Evolutionary conservation across 2,797 vertebrate species (phyloP), one percentile per base, ranked within the genome.

Genomic region (Crocodylus rhombifer): DNA sequence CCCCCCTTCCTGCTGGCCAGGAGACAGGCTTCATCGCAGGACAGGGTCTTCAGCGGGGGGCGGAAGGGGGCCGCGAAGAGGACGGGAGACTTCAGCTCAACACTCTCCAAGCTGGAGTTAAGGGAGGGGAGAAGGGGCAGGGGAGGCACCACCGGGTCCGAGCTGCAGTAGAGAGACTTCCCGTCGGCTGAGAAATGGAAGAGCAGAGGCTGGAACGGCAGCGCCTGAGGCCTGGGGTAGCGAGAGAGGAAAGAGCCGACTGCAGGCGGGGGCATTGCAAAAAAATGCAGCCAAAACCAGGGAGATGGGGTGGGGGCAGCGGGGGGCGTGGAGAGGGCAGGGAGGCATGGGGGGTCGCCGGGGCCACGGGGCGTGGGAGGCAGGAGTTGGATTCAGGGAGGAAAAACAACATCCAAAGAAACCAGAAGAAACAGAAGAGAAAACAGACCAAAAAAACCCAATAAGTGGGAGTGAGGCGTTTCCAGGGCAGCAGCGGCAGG

Each of bases 121-220:
- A 42, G 25, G 18, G 57, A 61, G 12, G 80, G 55, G 74, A 11
- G 17, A 23, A 2, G 15, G 76, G 75, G 6, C n/a, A 57, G 33
- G 10, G 65, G 30, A 30, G 88, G 95, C 82, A 55, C 84, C 81
- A 90, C 95, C 95, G 93, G 95, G 94, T 87, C 93, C 82, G 88
- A 82, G 71, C 92, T 86, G 93, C 91, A 95, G 92, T 89, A 92
- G 97, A 94, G 97, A 90, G 86, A 90, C 80, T 91, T 87, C 90
- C 94, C 80, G 87, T 89, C 92, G 42, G 94, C 92, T 30, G 56
- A 98, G 97, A 97, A 97, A 98, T 78, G 98, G 95, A 85, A 98
- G 97, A 94, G 98, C 97, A 73, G 98, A 97, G 97, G 98, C 85
- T n/a, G 83, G 98, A 93, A 98, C 97, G 98, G 96, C 88, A 91